Conservation (phyloP, 1,140 invertebrate species). For the Psix sp. region DNA sequence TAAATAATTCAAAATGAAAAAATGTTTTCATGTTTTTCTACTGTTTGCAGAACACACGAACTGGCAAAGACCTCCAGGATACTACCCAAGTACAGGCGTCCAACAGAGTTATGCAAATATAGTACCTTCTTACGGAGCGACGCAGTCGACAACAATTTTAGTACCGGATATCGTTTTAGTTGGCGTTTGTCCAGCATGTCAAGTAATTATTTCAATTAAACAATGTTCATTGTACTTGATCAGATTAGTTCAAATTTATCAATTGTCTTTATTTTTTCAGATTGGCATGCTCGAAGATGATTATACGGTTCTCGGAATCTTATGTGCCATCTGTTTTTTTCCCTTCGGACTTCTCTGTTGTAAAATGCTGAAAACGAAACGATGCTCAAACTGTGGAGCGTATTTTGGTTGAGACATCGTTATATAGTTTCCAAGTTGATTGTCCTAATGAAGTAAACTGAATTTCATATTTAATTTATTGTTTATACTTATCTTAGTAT, state of each 20-base stretch:
- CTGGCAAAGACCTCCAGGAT: conserved; percentile 72
- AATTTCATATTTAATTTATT: no score
- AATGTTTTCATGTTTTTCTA: background rate
- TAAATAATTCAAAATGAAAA: no score
- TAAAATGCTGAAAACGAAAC: conserved; percentile 84
- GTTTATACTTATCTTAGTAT: no score
- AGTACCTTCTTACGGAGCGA: conserved; percentile 77
- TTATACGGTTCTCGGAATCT: conserved; percentile 87
- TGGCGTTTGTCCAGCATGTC: conserved; percentile 88
- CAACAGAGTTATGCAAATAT: conserved; percentile 58
- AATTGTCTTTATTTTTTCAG: conserved; percentile 68
- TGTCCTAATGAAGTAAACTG: no score
- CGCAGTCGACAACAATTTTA: conserved; percentile 67
- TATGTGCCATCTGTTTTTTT: conserved; percentile 91
- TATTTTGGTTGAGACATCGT: conserved; percentile 81
- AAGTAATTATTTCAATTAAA: conserved; percentile 75
- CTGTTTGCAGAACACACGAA: conserved; percentile 54
- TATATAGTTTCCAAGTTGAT: no score
- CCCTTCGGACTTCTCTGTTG: conserved; percentile 90
- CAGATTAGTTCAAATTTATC: conserved; percentile 23
- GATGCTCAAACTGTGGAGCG: conserved; percentile 90
- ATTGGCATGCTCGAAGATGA: conserved; percentile 90
- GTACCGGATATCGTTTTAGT: conserved; percentile 83
- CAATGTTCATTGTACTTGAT: conserved; percentile 9
- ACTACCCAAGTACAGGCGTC: conserved; percentile 64